These are phyloP conservation scores for Anarhynchus alexandrinus DNA, from an alignment of 2,113 vertebrate species.

Conservation along the genomic window DNA sequence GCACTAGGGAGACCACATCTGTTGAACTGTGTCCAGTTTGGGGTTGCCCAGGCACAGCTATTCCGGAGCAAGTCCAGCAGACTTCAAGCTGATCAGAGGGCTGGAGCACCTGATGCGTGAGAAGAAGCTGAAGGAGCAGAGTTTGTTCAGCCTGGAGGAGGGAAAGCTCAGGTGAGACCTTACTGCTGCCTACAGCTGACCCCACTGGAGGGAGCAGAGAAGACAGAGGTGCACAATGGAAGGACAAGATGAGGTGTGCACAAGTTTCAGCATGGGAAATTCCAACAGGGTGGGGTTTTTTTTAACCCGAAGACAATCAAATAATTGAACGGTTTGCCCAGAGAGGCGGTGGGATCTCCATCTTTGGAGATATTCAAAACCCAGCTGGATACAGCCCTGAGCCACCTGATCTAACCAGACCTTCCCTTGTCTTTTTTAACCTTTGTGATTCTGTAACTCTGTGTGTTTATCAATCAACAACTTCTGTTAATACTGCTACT, in stretches of 20 bases:
- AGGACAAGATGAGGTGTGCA: accelerated
- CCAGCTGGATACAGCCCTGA: not conserved
- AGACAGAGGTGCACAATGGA: not conserved
- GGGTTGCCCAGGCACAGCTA: not conserved
- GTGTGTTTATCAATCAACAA: not conserved
- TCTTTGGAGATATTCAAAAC: not conserved
- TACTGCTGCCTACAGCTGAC: not conserved
- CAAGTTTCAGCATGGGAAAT: not conserved
- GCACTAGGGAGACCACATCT: accelerated
- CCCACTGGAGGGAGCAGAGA: not conserved
- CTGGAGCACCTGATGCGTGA: not conserved
- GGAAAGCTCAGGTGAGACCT: not conserved
- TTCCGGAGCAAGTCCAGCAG: not conserved
- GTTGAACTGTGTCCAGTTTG: not conserved
- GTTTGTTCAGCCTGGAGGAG: not conserved
- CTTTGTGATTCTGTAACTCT: not conserved
- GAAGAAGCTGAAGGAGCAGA: not conserved
- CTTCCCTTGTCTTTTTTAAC: not conserved
- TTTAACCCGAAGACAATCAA: not conserved
- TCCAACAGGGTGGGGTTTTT: not conserved
- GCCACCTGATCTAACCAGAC: not conserved
- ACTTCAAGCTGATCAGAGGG: not conserved
- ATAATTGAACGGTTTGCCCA: not conserved
- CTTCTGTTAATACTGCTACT: not conserved
- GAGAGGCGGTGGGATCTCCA: not conserved